phyloP scores from a whole-genome alignment of 2,113 vertebrate genomes.

The Donacobius atricapilla region DNA sequence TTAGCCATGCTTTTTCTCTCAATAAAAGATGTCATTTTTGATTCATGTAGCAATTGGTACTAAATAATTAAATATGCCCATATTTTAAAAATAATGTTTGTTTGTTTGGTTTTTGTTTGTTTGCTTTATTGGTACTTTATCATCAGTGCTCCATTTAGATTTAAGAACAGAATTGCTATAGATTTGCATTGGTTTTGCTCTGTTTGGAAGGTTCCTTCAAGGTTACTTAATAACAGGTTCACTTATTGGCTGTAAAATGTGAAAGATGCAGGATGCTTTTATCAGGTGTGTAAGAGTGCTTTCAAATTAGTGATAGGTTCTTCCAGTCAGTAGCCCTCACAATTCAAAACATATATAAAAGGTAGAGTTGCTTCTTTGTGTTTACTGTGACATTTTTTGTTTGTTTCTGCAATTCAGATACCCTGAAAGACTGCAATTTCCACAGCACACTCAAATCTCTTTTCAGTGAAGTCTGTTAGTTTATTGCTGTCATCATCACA shows the following conservation, averaged over 20 bases:
- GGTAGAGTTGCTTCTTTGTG: background rate
- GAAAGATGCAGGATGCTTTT: background rate
- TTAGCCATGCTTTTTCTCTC: background rate
- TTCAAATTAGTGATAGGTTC: background rate
- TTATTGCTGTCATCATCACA: background rate
- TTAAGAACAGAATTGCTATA: background rate
- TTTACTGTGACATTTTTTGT: background rate
- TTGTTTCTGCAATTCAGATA: background rate
- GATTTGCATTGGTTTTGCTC: background rate
- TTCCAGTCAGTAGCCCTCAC: background rate
- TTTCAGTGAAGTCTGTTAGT: background rate
- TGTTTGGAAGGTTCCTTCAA: background rate
- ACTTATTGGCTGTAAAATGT: background rate
- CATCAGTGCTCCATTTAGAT: background rate
- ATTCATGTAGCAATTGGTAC: background rate
- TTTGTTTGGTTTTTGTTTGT: no score
- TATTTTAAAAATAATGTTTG: background rate
- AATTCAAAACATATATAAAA: background rate
- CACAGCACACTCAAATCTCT: background rate
- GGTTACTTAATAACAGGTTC: background rate
- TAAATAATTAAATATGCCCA: background rate
- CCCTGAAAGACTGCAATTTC: background rate
- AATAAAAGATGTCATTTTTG: background rate
- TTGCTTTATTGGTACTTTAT: no score
- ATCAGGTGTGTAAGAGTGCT: background rate